Conservation (phyloP, 2,113 vertebrate species). For the Eulacestoma nigropectus region DNA sequence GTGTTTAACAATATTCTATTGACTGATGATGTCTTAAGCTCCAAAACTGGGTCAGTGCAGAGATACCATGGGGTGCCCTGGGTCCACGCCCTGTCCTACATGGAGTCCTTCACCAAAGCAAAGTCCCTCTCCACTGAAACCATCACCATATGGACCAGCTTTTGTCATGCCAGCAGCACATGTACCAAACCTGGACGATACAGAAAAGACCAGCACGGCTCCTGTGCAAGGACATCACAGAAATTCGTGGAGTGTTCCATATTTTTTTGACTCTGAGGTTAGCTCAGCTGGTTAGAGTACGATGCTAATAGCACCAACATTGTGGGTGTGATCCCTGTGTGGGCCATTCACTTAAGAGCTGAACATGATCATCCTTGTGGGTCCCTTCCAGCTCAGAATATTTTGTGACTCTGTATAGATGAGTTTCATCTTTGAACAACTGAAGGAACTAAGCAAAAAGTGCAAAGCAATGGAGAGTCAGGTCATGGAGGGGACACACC, state of each 20-base stretch:
- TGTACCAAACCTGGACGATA: rapidly evolving
- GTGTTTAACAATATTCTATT: background rate
- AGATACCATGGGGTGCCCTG: background rate
- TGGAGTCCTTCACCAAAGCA: background rate
- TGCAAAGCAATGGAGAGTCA: background rate
- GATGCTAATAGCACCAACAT: rapidly evolving
- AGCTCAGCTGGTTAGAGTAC: background rate
- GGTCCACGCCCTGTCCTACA: background rate
- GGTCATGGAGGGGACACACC: background rate
- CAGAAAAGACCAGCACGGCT: background rate
- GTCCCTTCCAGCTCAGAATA: background rate
- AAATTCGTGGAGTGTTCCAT: rapidly evolving
- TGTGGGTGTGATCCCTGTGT: background rate
- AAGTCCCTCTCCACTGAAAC: background rate
- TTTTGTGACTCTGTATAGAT: background rate
- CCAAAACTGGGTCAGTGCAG: background rate
- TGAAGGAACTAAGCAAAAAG: background rate
- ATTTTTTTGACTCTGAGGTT: background rate
- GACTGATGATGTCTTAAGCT: background rate
- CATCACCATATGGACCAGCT: background rate
- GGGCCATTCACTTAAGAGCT: background rate
- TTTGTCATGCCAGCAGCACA: background rate
- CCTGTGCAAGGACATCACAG: background rate
- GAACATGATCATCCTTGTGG: background rate
- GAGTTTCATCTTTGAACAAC: background rate